phyloP scores from a whole-genome alignment of 2,113 vertebrate species.

The Cranoglanis bouderius region DNA sequence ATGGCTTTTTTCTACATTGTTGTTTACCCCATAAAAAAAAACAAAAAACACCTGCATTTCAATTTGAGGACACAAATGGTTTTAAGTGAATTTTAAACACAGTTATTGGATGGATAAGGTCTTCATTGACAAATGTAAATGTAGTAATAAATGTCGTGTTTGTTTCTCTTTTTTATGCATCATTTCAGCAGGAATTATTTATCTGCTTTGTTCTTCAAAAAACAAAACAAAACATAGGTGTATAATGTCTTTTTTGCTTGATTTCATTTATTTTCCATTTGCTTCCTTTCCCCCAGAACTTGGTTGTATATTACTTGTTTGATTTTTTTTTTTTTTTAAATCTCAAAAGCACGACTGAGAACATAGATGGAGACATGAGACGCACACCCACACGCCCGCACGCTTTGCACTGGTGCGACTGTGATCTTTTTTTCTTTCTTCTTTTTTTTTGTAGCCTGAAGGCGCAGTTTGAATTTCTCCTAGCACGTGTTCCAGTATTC shows the following conservation, averaged over 20 bases:
- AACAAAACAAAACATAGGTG: background rate
- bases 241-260: background rate
- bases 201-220: background rate
- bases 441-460: background rate
- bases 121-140: background rate
- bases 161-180: background rate
- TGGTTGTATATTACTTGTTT: background rate
- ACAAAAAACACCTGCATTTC: no score
- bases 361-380: background rate
- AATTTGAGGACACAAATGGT: no score
- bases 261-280: background rate
- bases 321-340: background rate
- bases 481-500: background rate
- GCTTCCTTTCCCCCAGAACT: background rate
- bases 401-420: background rate
- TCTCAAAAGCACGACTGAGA: background rate
- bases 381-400: background rate
- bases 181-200: background rate
- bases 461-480: background rate
- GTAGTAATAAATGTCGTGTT: background rate
- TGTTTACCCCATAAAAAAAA: no score
- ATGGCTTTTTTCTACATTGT: no score
- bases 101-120: background rate
- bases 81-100: no score
- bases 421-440: background rate